These are phyloP conservation scores for Neopipo cinnamomea DNA, from an alignment of 2,113 vertebrate genomes.

Conservation along the genomic window DNA sequence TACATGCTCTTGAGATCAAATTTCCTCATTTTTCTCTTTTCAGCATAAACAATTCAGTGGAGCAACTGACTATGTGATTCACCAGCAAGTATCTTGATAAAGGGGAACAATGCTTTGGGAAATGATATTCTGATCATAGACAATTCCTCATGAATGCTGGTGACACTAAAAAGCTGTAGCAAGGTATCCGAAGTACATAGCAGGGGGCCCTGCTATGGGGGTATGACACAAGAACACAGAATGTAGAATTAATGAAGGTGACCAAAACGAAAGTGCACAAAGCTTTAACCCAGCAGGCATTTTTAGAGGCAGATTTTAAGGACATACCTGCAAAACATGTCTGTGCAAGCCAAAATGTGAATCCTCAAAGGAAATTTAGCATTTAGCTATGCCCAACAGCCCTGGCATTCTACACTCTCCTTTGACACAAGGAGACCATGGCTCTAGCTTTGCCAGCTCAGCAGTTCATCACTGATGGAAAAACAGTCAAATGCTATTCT, in stretches of 20 bases:
- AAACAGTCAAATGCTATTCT: background rate
- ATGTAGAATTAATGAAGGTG: background rate
- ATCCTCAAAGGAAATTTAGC: background rate
- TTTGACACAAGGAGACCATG: background rate
- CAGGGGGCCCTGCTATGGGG: fast-evolving
- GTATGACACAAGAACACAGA: background rate
- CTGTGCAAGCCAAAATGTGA: background rate
- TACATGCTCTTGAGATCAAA: background rate
- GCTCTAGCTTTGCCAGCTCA: background rate
- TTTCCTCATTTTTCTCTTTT: background rate
- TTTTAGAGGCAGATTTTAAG: background rate
- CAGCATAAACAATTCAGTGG: background rate
- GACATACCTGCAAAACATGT: background rate
- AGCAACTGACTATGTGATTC: background rate
- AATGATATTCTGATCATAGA: background rate
- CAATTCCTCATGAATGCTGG: background rate
- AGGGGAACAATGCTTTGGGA: background rate
- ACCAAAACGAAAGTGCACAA: background rate
- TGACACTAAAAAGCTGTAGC: background rate
- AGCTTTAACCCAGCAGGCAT: background rate
- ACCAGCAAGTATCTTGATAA: background rate
- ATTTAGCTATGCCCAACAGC: background rate
- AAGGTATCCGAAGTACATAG: background rate
- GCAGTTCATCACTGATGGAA: background rate
- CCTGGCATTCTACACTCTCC: background rate